Evolutionary conservation across 2,888 invertebrate species (phyloP), one percentile per base, ranked within the genome.

Genomic region (Spialia ferax): DNA sequence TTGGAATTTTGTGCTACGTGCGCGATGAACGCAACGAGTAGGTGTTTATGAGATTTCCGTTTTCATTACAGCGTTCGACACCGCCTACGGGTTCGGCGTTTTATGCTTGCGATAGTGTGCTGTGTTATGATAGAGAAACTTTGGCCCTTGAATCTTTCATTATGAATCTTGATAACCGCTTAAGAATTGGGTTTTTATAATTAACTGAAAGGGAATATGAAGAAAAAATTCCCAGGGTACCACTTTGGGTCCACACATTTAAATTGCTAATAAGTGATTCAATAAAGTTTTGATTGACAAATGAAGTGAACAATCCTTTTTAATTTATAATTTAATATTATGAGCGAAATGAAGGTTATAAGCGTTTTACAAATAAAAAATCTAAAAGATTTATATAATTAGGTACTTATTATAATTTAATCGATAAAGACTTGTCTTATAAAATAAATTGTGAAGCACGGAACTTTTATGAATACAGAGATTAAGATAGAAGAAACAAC

Each of bases 1-100:
- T 92, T 92, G 88, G 85, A 85, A 83, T 84, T 85, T 74, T 72
- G 62, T 68, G 70, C 52, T 35, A 38, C 20, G 55, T 68, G 69
- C 64, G 62, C 62, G 52, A 20, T 48, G 45, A 61, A 50, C n/a
- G 35, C 35, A n/a, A n/a, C 15, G 72, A 50, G 67, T 69, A 61
- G 56, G 69, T 70, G 72, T 69, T 73, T 71, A 73, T 70, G 71
- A 69, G 62, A 69, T 70, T 73, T 64, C 57, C 38, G 64, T 64
- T 64, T 63, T 64, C 63, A 64, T 64, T 56, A 48, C 35, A 57
- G 42, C 63, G 54, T 45, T 55, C 42, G 29, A 63, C 52, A 23
- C 23, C 38, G 62, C 62, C 62, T 38, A 62, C 50, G 11, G 38
- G 38, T 6, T 23, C 23, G 38, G 10, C 23, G 32, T 23, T 54